These are phyloP conservation scores for Bursaphelenchus okinawaensis DNA, from an alignment of 2,888 invertebrate species.

Conservation along the genomic window DNA sequence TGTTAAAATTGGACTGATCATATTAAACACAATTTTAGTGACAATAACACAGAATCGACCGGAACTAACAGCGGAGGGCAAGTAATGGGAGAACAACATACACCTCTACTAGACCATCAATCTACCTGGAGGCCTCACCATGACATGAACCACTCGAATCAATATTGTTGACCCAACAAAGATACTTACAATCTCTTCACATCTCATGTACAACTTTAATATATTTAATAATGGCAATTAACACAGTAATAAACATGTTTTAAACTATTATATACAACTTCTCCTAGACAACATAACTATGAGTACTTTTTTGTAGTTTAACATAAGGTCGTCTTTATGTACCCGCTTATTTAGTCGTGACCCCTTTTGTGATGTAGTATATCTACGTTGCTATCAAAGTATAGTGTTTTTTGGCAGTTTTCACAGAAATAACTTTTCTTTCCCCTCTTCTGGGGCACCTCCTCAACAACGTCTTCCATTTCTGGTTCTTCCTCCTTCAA, in stretches of 20 bases:
- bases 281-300: no score
- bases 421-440: constrained; percentile 23
- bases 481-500: constrained; percentile 18
- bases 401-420: constrained; percentile 19
- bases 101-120: neutral
- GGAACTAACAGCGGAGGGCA: constrained; percentile 13
- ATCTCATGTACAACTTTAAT: neutral
- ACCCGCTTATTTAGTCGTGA: no score
- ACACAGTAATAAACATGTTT: no score
- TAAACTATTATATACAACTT: no score
- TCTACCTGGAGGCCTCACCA: constrained; percentile 1
- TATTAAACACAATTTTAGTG: constrained; percentile 1
- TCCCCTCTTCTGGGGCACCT: constrained; percentile 8
- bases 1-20: neutral
- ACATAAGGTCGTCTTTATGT: no score
- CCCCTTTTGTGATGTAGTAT: constrained; percentile 24
- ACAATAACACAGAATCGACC: constrained; percentile 11
- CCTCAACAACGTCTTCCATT: constrained; percentile 11
- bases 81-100: constrained; percentile 4
- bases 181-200: neutral
- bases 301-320: no score
- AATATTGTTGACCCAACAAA: neutral
- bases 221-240: no score
- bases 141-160: neutral
- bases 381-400: constrained; percentile 25